Evolutionary conservation across 2,888 invertebrate species (phyloP).

Genomic region (Dysmachus trigonus): DNA sequence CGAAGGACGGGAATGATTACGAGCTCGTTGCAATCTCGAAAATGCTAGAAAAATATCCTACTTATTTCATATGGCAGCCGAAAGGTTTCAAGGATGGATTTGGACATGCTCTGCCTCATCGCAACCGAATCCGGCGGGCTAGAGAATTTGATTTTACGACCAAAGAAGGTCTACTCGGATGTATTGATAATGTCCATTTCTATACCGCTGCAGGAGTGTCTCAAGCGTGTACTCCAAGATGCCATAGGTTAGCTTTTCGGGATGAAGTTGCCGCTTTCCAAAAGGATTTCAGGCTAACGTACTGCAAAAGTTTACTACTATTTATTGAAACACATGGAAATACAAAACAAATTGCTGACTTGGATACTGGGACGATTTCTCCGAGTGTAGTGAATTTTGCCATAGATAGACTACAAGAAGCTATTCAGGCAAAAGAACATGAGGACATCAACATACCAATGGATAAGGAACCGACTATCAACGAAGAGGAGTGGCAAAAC

Average conservation of each 20-base stretch:
- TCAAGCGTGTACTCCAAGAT: slow-evolving; percentile 74
- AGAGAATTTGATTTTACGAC: slow-evolving; percentile 64
- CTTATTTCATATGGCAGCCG: slow-evolving; percentile 78
- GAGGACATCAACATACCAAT: slow-evolving; percentile 70
- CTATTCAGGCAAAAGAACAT: slow-evolving; percentile 69
- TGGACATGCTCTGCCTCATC: slow-evolving; percentile 55
- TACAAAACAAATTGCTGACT: background rate
- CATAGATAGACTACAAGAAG: slow-evolving; percentile 74
- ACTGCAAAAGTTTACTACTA: slow-evolving; percentile 79
- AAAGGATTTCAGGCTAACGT: slow-evolving; percentile 78
- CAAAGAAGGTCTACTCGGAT: slow-evolving; percentile 65
- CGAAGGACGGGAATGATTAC: slow-evolving; percentile 59
- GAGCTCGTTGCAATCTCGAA: slow-evolving; percentile 68
- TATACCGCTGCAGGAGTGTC: slow-evolving; percentile 57
- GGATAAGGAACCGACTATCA: slow-evolving; percentile 38
- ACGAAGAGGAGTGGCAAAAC: slow-evolving; percentile 53
- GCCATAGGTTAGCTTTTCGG: slow-evolving; percentile 60
- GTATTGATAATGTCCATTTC: slow-evolving; percentile 60
- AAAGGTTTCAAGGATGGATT: slow-evolving; percentile 51
- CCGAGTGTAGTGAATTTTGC: slow-evolving; percentile 74
- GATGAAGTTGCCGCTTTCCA: slow-evolving; percentile 58
- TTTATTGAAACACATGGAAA: slow-evolving; percentile 62
- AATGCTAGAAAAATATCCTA: slow-evolving; percentile 70
- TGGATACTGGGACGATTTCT: slow-evolving; percentile 66
- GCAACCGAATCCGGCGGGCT: slow-evolving; percentile 59